Evolutionary conservation across 2,797 vertebrate species (phyloP), one percentile per base, ranked within the genome.

Genomic region (Eulemur coronatus): DNA sequence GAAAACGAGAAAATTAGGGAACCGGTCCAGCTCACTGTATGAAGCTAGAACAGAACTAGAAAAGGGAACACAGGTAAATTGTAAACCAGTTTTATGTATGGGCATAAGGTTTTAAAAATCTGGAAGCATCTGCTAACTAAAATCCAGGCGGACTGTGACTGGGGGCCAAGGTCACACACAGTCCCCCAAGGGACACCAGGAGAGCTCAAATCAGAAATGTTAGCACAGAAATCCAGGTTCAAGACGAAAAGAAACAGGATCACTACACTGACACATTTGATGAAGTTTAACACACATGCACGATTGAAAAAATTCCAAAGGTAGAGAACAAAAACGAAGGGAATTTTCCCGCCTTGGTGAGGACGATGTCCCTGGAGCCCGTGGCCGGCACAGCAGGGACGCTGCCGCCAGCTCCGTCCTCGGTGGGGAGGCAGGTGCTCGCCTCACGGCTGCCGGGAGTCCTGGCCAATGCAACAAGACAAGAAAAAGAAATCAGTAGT

Each of bases 361-460:
- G 69, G 17, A 15, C 12, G 0, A 2, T 2, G 26, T 22, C 35
- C 59, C 50, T 59, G 30, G 13, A 3, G 30, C n/a, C 50, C 4
- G 4, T 0, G 28, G 28, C 18, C 0, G 0, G 24, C 1, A 15
- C 4, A 9, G 26, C 15, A 24, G 22, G 22, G 33, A 59, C 15
- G 3, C 5, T 18, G 6, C 1, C 1, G 0, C 18, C 28, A 35
- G 12, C 41, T 48, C 33, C 14, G 46, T 59, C 12, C 9, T 12
- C 18, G 61, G 41, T 1, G 52, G 33, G 33, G 4, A 1, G 0
- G 3, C 1, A 4, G 5, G 0, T 0, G 12, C 22, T 18, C 7
- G 0, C 18, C 12, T 52, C 28, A 48, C 0, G 0, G 2, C 4
- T 9, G 15, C 65, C 17, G 15, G 14, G 20, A 0, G 22, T 46